Percentiles rank a stretch among this genome's conserved stretches.
Evolutionary conservation across 1,140 invertebrate species (phyloP).

Genomic region (Cyclina sinensis): DNA sequence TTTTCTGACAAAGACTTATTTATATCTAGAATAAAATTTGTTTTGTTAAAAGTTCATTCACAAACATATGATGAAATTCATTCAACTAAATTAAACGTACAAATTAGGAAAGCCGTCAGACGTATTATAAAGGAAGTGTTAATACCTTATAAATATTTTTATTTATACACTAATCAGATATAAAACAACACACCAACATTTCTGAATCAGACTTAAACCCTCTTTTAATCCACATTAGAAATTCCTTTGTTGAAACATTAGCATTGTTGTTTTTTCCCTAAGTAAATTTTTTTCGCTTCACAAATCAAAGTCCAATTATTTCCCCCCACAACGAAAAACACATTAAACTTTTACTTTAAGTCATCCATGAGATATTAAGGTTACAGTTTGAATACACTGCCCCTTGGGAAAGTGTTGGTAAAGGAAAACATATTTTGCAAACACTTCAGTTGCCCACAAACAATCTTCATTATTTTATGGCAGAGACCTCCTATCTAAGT

Average conservation of each 20-base stretch:
- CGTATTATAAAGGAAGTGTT: not conserved
- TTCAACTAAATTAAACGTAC: not conserved
- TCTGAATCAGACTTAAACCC: conserved; percentile 12
- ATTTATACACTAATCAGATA: not conserved
- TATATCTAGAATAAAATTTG: conserved; percentile 12
- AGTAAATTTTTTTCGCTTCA: conserved; percentile 20
- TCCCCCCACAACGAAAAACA: conserved; percentile 4
- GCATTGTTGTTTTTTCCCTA: conserved; percentile 16
- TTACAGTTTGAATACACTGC: not conserved
- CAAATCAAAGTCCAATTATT: not conserved
- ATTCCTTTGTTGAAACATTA: not conserved
- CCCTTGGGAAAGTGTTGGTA: not conserved
- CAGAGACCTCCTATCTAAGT: not conserved
- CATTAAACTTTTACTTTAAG: conserved; percentile 6
- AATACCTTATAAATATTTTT: conserved; percentile 15
- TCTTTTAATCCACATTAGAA: conserved; percentile 6
- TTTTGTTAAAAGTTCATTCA: conserved; percentile 11
- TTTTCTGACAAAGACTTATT: conserved; percentile 7
- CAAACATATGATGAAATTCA: not conserved
- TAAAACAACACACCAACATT: not conserved
- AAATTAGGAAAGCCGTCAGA: not conserved
- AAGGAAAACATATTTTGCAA: conserved; percentile 17
- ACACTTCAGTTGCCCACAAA: conserved; percentile 3
- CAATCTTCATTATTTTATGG: not conserved
- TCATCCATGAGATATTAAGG: not conserved